These are phyloP conservation scores for Malachius bipustulatus DNA, from an alignment of 2,888 invertebrate genomes.

Conservation along the genomic window DNA sequence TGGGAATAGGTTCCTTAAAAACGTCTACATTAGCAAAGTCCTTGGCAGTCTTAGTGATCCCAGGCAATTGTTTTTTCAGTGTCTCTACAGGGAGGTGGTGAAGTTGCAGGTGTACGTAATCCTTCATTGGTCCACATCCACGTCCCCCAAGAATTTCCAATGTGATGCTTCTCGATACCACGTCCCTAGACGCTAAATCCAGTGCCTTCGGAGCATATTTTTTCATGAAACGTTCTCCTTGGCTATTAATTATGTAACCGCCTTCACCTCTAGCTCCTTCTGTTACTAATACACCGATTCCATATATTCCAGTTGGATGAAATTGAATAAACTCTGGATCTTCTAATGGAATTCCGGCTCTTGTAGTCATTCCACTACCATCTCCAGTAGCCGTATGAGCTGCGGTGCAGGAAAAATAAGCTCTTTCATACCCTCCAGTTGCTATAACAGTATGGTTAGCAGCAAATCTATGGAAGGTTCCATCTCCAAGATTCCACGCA, in stretches of 20 bases:
- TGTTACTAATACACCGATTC: conserved; percentile 92
- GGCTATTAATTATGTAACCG: conserved; percentile 83
- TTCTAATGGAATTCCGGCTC: conserved; percentile 84
- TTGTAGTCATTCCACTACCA: conserved; percentile 85
- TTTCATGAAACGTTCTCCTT: conserved; percentile 96
- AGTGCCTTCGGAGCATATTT: conserved; percentile 94
- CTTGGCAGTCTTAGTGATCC: conserved; percentile 53
- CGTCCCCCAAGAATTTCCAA: conserved; percentile 76
- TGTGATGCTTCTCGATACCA: conserved; percentile 91
- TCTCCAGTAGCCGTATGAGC: conserved; percentile 97
- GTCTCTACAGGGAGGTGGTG: conserved; percentile 50
- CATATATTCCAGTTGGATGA: conserved; percentile 87
- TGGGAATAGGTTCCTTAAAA: conserved; percentile 52
- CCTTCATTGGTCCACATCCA: conserved; percentile 50
- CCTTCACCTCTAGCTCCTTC: conserved; percentile 95
- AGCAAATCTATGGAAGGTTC: conserved; percentile 44
- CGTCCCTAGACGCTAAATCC: conserved; percentile 92
- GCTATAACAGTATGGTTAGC: conserved; percentile 41
- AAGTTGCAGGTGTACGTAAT: conserved; percentile 48
- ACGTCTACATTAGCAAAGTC: conserved; percentile 57
- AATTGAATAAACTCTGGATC: conserved; percentile 98
- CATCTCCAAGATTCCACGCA: conserved; percentile 57
- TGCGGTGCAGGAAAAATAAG: conserved; percentile 94
- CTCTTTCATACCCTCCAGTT: conserved; percentile 77
- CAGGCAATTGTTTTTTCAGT: conserved; percentile 38